Evolutionary conservation across 1,140 invertebrate genomes (phyloP).

Genomic region (Nephotettix cincticeps): DNA sequence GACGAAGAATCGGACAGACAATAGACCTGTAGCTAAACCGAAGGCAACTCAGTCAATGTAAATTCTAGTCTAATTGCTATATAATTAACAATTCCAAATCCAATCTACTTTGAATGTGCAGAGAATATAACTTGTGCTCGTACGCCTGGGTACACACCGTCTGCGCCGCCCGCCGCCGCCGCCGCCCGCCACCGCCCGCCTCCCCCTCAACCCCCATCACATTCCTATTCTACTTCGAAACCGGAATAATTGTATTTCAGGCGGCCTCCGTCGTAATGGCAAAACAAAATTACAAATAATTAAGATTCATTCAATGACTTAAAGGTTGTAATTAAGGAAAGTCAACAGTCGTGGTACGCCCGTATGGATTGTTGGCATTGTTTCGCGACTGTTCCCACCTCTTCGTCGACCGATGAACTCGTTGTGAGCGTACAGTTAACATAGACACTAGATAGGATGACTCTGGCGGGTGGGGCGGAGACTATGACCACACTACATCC

Average conservation of each 20-base stretch:
- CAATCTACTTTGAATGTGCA: constrained; percentile 25
- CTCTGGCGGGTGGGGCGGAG: too few species aligned
- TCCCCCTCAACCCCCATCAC: constrained; percentile 1
- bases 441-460: too few species aligned
- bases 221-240: constrained; percentile 22
- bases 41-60: constrained; percentile 13
- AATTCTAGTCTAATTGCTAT: constrained; percentile 25
- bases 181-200: constrained; percentile 5
- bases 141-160: constrained; percentile 20
- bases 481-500: too few species aligned
- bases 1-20: not conserved
- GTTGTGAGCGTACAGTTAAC: too few species aligned
- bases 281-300: constrained; percentile 35
- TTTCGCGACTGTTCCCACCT: not conserved
- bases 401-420: too few species aligned
- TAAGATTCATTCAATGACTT: constrained; percentile 34
- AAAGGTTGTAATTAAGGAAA: constrained; percentile 35
- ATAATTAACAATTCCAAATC: constrained; percentile 30
- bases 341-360: constrained; percentile 3
- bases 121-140: constrained; percentile 21
- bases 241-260: constrained; percentile 27
- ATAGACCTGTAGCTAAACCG: not conserved
- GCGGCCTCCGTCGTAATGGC: constrained; percentile 18
- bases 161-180: constrained; percentile 14
- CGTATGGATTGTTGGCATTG: constrained; percentile 12